phyloP scores from a whole-genome alignment of 2,113 vertebrate genomes.

The Macaca nemestrina region DNA sequence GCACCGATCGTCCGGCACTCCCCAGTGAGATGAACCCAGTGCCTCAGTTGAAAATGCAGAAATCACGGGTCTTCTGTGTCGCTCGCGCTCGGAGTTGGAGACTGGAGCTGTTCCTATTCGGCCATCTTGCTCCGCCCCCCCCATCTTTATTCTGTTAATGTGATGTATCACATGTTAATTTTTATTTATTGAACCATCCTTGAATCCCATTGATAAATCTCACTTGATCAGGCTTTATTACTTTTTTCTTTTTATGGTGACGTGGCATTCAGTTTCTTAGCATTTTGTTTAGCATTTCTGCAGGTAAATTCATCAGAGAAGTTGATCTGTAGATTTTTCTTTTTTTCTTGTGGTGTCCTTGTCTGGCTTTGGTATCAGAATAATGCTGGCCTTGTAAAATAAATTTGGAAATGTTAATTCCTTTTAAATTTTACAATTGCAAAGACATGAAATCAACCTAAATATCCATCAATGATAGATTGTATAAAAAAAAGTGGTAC shows the following conservation, averaged over 20 bases:
- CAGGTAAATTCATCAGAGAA: not conserved
- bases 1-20: no score
- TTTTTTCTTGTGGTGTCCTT: not conserved
- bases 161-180: not conserved
- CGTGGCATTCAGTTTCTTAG: not conserved
- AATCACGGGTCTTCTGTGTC: no score
- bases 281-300: not conserved
- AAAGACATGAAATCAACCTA: no score
- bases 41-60: no score
- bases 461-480: no score
- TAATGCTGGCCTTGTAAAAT: no score
- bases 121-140: no score
- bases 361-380: no score
- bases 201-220: not conserved
- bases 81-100: no score
- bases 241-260: not conserved
- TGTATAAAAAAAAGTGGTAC: no score
- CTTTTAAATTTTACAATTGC: not conserved
- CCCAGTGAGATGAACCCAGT: no score
- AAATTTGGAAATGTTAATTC: not conserved
- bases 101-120: no score
- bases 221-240: not conserved
- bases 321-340: not conserved
- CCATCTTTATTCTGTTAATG: not conserved
- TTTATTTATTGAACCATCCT: not conserved